Evolutionary conservation across 2,888 invertebrate genomes (phyloP).

Genomic region (Chirona hameri): DNA sequence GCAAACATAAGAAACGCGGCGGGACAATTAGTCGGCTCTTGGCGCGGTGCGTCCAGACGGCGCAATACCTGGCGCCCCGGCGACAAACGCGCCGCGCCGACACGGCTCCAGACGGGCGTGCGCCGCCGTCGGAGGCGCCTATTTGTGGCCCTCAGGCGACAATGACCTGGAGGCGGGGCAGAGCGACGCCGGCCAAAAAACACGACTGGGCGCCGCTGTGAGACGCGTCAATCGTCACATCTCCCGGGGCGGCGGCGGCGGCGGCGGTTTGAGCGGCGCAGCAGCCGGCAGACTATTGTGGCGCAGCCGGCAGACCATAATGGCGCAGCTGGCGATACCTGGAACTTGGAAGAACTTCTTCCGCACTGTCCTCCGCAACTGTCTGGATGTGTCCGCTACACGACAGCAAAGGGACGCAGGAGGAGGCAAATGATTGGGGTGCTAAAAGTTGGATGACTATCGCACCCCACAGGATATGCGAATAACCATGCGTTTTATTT

Average conservation of each 20-base stretch:
- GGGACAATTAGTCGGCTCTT: neutral
- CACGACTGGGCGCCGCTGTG: neutral
- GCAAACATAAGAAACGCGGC: neutral
- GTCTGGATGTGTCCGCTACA: too few species aligned
- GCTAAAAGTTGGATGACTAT: too few species aligned
- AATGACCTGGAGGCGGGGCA: neutral
- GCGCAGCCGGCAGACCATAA: neutral
- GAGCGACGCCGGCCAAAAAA: neutral
- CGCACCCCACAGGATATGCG: too few species aligned
- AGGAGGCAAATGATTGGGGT: too few species aligned
- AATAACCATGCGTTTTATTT: too few species aligned
- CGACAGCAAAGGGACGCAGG: too few species aligned
- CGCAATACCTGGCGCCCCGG: too few species aligned
- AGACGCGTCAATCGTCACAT: slow-evolving; percentile 1
- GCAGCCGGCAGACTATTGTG: neutral
- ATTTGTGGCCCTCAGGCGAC: neutral
- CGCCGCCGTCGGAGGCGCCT: neutral
- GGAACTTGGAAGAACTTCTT: too few species aligned
- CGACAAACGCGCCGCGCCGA: too few species aligned
- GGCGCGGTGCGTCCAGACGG: neutral
- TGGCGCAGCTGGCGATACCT: neutral
- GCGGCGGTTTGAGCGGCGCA: neutral
- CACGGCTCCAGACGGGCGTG: neutral
- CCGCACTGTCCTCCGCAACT: too few species aligned
- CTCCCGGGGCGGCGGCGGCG: neutral